Evolutionary conservation across 1,140 invertebrate species (phyloP).

Genomic region (Apis dorsata): DNA sequence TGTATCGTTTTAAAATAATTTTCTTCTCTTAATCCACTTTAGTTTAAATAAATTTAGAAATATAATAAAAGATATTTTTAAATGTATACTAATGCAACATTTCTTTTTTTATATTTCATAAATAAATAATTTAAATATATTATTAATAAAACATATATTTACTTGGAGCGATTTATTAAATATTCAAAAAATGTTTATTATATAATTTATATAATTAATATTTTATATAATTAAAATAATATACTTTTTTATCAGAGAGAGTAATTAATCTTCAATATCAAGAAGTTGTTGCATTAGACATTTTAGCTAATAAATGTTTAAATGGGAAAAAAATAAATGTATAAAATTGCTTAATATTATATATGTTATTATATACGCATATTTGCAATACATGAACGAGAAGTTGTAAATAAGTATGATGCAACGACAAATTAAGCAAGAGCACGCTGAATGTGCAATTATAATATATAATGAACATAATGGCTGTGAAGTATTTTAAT

Average conservation of each 20-base stretch:
- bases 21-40: background rate
- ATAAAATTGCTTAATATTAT: constrained; percentile 13
- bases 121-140: background rate
- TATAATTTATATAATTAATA: too few species aligned
- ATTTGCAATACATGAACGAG: constrained; percentile 19
- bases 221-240: background rate
- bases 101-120: background rate
- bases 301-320: background rate
- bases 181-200: background rate
- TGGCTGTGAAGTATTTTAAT: constrained; percentile 28
- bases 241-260: background rate
- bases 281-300: constrained; percentile 5
- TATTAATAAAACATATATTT: background rate
- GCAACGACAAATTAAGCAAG: constrained; percentile 50
- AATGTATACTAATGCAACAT: background rate
- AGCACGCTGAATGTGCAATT: constrained; percentile 44
- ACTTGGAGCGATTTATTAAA: background rate
- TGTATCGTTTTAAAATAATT: background rate
- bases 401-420: constrained; percentile 52
- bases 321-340: constrained; percentile 4
- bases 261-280: background rate
- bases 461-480: background rate
- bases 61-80: background rate
- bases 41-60: background rate
- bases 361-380: background rate